Evolutionary conservation across 2,113 vertebrate species (phyloP), one percentile per base, ranked within the genome.

Genomic region (Daubentonia madagascariensis): DNA sequence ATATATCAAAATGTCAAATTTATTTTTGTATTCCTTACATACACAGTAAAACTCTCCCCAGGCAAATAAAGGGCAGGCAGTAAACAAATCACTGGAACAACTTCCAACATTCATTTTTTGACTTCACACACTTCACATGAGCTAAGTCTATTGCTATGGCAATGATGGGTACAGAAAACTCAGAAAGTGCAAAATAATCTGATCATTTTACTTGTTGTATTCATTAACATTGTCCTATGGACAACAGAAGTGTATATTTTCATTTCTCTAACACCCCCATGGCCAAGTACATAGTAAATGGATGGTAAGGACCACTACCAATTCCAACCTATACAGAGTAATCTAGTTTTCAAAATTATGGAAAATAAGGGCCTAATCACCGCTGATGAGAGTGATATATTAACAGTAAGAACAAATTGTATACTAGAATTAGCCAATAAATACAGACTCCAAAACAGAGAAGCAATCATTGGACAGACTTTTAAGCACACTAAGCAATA

Each of bases 381-480:
- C n/a, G 89, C 61, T 68, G 43, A 73, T 4, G 18, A 73, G 12
- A 91, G 25, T 13, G 5, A 85, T 22, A 93, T 10, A n/a, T n/a
- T n/a, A n/a, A n/a, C n/a, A 68, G 81, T 70, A 98, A 97, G 96
- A 97, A 97, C n/a, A 94, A 73, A 79, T n/a, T 97, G 81, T 97
- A 85, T 73, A 93, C 80, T 92, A 98, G 95, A 94, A 97, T 81
- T 65, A 89, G 85, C 87, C 70, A 97, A 1, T 94, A 96, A 67
- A 85, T 78, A 91, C 54, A 92, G 32, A 98, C 94, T 89, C 79
- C 96, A 98, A 97, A 93, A 95, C 48, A 98, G 92, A 97, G 97
- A 98, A 97, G 97, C 89, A 93, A 98, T 97, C 83, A 8, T 12
- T 85, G 75, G 87, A 97, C 14, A 97, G 83, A 97, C 3, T 30